phyloP scores from a whole-genome alignment of 2,888 invertebrate genomes.

The Heliconius hortense region DNA sequence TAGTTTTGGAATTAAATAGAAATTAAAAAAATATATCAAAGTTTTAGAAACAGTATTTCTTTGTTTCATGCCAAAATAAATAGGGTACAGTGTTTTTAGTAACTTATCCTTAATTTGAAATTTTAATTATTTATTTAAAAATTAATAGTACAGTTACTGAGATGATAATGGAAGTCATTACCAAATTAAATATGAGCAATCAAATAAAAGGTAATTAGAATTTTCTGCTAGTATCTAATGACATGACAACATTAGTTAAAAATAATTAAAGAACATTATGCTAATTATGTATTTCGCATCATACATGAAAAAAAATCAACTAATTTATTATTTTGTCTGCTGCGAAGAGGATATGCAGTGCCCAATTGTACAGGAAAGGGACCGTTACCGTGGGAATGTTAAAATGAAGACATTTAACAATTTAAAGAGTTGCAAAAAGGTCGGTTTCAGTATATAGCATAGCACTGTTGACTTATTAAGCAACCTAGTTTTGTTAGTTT shows the following conservation, averaged over 20 bases:
- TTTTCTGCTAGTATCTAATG: conserved; percentile 24
- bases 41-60: no score
- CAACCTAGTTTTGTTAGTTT: conserved; percentile 51
- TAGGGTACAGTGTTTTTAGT: neutral
- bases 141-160: neutral
- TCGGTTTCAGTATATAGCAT: conserved; percentile 58
- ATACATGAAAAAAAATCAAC: conserved; percentile 32
- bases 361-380: conserved; percentile 73
- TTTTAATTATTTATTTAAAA: neutral
- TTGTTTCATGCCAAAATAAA: no score
- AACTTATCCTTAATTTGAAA: neutral
- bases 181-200: conserved; percentile 30
- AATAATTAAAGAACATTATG: conserved; percentile 23
- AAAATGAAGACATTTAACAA: conserved; percentile 76
- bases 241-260: conserved; percentile 19
- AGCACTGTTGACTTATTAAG: conserved; percentile 56
- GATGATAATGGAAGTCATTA: conserved; percentile 19
- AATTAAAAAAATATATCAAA: no score
- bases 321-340: conserved; percentile 62
- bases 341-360: conserved; percentile 79
- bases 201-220: conserved; percentile 29
- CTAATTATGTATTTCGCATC: conserved; percentile 4
- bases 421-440: conserved; percentile 77
- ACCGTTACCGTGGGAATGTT: conserved; percentile 67
- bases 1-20: no score